Conservation (phyloP, 2,888 invertebrate genomes). For the Pristionchus fissidentatus region DNA sequence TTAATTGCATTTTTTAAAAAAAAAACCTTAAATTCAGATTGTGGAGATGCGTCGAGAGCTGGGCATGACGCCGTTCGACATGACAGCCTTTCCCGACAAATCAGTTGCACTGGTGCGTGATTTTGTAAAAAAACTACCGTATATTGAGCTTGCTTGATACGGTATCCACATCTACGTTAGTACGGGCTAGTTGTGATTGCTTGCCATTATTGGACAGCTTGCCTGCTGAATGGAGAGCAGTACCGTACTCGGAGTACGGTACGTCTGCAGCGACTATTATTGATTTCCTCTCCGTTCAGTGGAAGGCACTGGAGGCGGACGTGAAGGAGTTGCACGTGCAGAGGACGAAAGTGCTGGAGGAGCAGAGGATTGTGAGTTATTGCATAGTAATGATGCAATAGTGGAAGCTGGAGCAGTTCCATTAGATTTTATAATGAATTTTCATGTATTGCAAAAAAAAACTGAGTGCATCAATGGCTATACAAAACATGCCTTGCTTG, state of each 20-base stretch:
- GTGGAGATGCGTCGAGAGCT: slow-evolving; percentile 25
- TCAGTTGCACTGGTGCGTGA: slow-evolving; percentile 15
- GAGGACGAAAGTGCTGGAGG: neutral
- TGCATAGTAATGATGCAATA: no score
- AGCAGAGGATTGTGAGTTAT: slow-evolving; percentile 31
- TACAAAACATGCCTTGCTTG: no score
- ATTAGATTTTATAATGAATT: neutral
- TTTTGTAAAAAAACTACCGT: neutral
- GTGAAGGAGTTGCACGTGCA: slow-evolving; percentile 9
- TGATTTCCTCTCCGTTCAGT: slow-evolving; percentile 9
- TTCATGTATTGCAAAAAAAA: neutral
- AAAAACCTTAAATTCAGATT: neutral
- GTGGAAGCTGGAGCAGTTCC: no score
- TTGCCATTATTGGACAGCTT: no score
- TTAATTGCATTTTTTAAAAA: neutral
- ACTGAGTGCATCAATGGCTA: no score
- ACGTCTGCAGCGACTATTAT: no score
- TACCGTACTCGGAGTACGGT: no score
- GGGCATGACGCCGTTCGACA: neutral
- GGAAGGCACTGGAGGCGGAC: slow-evolving; percentile 45
- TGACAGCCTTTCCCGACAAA: neutral
- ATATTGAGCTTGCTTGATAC: neutral
- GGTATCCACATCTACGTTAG: no score
- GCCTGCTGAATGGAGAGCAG: no score
- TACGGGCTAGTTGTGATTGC: no score